phyloP scores from a whole-genome alignment of 2,888 invertebrate genomes.

The Flexamia atlantica region DNA sequence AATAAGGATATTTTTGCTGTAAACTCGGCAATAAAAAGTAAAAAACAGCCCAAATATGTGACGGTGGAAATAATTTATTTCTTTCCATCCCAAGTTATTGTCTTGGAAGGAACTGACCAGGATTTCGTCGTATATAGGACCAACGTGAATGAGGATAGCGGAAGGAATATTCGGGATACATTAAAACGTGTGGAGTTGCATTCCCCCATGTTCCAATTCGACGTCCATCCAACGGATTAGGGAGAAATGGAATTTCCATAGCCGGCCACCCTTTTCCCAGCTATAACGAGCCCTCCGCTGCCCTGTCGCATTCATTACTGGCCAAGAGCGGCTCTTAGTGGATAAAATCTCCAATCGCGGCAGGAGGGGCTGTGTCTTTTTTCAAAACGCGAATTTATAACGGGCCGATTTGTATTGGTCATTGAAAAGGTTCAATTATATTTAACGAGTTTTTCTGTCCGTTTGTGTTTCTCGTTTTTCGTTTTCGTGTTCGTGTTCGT shows the following conservation, averaged over 20 bases:
- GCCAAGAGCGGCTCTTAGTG: slow-evolving; percentile 18
- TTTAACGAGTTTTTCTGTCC: slow-evolving; percentile 58
- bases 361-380: slow-evolving; percentile 41
- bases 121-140: not conserved
- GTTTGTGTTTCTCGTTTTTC: slow-evolving; percentile 29
- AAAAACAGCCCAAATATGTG: too few relatives aligned
- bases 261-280: slow-evolving; percentile 38
- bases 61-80: too few relatives aligned
- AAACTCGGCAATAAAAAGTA: too few relatives aligned
- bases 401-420: slow-evolving; percentile 41
- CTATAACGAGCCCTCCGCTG: not conserved
- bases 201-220: slow-evolving; percentile 33
- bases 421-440: slow-evolving; percentile 57
- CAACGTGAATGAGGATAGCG: not conserved
- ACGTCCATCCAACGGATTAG: slow-evolving; percentile 52
- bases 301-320: slow-evolving; percentile 52
- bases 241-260: slow-evolving; percentile 61
- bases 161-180: not conserved
- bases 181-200: slow-evolving; percentile 20
- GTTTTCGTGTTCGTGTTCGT: slow-evolving; percentile 7
- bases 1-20: too few relatives aligned
- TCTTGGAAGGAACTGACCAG: too few relatives aligned
- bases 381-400: slow-evolving; percentile 26
- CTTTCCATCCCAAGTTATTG: too few relatives aligned
- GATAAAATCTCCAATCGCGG: slow-evolving; percentile 12